Evolutionary conservation across 2,888 invertebrate genomes (phyloP).

Genomic region (Eupeodes latifasciatus): DNA sequence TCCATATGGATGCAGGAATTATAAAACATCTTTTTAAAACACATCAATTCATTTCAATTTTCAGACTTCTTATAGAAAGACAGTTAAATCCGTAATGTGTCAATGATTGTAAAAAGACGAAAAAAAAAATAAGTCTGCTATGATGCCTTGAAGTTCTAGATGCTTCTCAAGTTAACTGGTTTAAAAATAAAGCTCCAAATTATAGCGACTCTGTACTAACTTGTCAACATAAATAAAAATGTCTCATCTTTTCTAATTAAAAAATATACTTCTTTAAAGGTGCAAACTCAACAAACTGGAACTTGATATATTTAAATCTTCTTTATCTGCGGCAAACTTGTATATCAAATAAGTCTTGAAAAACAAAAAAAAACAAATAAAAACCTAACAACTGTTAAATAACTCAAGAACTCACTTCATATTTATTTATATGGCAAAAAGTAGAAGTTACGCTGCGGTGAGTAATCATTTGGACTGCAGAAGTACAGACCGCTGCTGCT

Average conservation of each 20-base stretch:
- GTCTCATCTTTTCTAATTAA: conserved; percentile 36
- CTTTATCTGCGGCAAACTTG: neutral
- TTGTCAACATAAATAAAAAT: conserved; percentile 5
- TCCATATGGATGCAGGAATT: conserved; percentile 20
- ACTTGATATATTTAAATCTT: conserved; percentile 9
- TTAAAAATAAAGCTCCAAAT: neutral
- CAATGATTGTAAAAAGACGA: neutral
- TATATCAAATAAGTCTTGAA: neutral
- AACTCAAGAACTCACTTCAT: conserved; percentile 10
- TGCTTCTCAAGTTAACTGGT: neutral
- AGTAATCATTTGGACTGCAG: conserved; percentile 32
- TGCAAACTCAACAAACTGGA: conserved; percentile 30
- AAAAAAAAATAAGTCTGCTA: neutral
- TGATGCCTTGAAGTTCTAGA: neutral
- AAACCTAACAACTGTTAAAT: conserved; percentile 31
- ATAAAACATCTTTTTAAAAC: conserved; percentile 36
- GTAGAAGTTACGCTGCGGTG: neutral
- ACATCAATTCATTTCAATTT: conserved; percentile 43
- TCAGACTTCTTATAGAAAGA: conserved; percentile 38
- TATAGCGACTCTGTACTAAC: neutral
- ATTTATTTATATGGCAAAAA: neutral
- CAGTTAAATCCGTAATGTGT: conserved; percentile 29
- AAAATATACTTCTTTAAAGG: neutral
- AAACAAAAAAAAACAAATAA: too few species aligned
- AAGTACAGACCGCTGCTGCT: neutral